phyloP scores from a whole-genome alignment of 2,113 vertebrate genomes.

The Mobula birostris region DNA sequence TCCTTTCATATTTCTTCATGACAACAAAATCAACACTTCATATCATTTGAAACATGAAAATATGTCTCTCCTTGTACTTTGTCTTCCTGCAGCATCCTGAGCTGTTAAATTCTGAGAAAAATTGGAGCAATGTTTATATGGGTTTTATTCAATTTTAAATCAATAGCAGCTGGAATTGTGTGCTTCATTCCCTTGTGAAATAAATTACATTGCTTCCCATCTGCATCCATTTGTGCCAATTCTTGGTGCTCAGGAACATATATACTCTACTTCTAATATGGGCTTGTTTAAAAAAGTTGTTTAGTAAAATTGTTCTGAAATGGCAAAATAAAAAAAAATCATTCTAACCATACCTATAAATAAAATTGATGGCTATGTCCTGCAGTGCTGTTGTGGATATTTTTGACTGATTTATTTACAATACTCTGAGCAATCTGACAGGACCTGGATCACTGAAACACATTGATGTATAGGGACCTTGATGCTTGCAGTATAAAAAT shows the following conservation, averaged over 20 bases:
- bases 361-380: slow-evolving; percentile 1
- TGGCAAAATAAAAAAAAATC: not conserved
- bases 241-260: not conserved
- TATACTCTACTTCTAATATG: not conserved
- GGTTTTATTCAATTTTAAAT: not conserved
- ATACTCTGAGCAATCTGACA: slow-evolving; percentile 22
- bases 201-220: not conserved
- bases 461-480: slow-evolving; percentile 33
- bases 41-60: not conserved
- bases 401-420: slow-evolving; percentile 35
- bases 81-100: not conserved
- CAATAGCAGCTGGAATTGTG: not conserved
- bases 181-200: not conserved
- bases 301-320: not conserved
- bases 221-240: not conserved
- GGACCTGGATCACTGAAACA: slow-evolving; percentile 17
- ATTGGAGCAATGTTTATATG: not conserved
- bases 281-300: not conserved
- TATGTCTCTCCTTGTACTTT: not conserved
- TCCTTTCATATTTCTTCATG: not conserved
- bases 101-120: not conserved
- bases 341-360: not conserved
- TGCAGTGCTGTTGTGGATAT: slow-evolving; percentile 15
- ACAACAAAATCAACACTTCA: not conserved
- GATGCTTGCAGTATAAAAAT: slow-evolving; percentile 32